Evolutionary conservation across 2,888 invertebrate species (phyloP).

Genomic region (Bembecia ichneumoniformis): DNA sequence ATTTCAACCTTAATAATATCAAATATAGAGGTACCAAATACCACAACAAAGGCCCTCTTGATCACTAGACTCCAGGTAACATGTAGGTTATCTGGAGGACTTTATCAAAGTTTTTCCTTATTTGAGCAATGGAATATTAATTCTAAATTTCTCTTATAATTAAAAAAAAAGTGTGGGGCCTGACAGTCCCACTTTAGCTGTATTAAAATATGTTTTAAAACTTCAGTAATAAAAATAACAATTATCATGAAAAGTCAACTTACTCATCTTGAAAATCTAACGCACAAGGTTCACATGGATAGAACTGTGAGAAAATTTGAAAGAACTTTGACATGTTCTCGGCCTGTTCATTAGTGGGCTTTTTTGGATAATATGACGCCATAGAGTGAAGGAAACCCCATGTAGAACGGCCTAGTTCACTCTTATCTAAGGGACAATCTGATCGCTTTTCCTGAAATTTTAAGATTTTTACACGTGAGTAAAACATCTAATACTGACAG

Average conservation of each 20-base stretch:
- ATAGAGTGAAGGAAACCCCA: slow-evolving; percentile 98
- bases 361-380: slow-evolving; percentile 93
- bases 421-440: slow-evolving; percentile 85
- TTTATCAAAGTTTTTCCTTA: too few relatives aligned
- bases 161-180: too few relatives aligned
- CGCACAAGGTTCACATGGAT: slow-evolving; percentile 94
- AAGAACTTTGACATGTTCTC: slow-evolving; percentile 87
- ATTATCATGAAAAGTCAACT: slow-evolving; percentile 32
- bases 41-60: too few relatives aligned
- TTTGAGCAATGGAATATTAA: too few relatives aligned
- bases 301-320: slow-evolving; percentile 86
- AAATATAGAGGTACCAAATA: too few relatives aligned
- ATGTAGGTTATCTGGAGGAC: too few relatives aligned
- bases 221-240: too few relatives aligned
- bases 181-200: too few relatives aligned
- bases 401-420: slow-evolving; percentile 82
- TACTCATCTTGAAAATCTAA: slow-evolving; percentile 89
- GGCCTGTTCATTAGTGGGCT: slow-evolving; percentile 80
- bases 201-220: too few relatives aligned
- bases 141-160: too few relatives aligned
- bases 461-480: not conserved
- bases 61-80: too few relatives aligned
- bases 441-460: slow-evolving; percentile 9
- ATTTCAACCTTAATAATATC: too few relatives aligned
- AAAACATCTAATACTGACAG: not conserved